These are phyloP conservation scores for Eremophila alpestris DNA, from an alignment of 2,797 vertebrate species.

Conservation along the genomic window DNA sequence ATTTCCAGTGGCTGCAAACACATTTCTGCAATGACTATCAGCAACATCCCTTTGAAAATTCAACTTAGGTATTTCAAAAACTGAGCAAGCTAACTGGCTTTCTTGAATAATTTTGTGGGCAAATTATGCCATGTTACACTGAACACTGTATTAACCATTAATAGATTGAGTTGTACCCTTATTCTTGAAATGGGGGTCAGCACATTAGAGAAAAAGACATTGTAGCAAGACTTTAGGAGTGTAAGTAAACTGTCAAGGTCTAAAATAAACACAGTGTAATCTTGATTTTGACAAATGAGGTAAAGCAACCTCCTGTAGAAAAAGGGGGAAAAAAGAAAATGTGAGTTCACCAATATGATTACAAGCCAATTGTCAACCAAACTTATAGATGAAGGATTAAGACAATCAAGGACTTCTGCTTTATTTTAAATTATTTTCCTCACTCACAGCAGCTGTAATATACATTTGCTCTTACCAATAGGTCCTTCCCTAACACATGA, in stretches of 20 bases:
- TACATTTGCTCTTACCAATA: not conserved
- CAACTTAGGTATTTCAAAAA: not conserved
- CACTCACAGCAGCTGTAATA: not conserved
- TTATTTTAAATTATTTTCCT: not conserved
- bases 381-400: not conserved
- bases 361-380: not conserved
- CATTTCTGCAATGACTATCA: not conserved
- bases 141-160: rapidly evolving
- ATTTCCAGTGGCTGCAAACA: not conserved
- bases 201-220: not conserved
- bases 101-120: not conserved
- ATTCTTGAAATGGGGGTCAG: not conserved
- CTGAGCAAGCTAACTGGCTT: not conserved
- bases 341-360: not conserved
- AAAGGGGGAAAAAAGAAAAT: not conserved
- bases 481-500: not conserved
- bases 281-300: not conserved
- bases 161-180: not conserved
- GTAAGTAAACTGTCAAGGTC: not conserved
- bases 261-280: not conserved
- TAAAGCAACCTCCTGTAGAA: not conserved
- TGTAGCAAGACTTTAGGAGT: not conserved
- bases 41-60: not conserved
- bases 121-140: not conserved
- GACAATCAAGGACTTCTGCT: not conserved